Conservation (phyloP, 2,888 invertebrate genomes). For the Pimpla rufipes region DNA sequence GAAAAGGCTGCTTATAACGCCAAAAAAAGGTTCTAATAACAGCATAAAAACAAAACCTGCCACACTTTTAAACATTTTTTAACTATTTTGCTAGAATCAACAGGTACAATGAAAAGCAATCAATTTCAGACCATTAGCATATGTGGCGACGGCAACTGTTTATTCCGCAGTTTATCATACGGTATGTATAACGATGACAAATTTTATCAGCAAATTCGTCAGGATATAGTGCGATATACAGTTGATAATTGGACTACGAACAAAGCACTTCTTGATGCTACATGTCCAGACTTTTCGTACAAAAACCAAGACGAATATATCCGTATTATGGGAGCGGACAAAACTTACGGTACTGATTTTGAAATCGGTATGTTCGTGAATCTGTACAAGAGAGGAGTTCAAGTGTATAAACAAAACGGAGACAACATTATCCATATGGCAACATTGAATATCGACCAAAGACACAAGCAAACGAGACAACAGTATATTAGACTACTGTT, state of each 20-base stretch:
- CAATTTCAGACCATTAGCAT: conserved; percentile 12
- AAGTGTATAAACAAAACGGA: background rate
- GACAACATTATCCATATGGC: background rate
- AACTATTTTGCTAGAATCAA: too few species aligned
- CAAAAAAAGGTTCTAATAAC: too few species aligned
- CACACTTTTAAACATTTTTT: too few species aligned
- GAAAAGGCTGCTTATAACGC: too few species aligned
- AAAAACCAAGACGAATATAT: conserved; percentile 5
- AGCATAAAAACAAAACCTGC: too few species aligned
- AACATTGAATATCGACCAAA: background rate
- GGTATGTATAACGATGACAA: conserved; percentile 26
- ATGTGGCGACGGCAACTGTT: conserved; percentile 43
- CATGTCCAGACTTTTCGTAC: background rate
- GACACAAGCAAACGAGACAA: background rate
- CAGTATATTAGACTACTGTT: conserved; percentile 14
- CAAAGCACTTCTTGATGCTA: conserved; percentile 18
- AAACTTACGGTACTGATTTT: conserved; percentile 29
- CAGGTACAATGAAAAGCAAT: background rate
- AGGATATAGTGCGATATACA: conserved; percentile 15
- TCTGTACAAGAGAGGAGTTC: conserved; percentile 13
- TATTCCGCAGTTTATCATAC: conserved; percentile 41
- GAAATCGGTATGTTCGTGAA: conserved; percentile 38
- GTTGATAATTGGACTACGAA: conserved; percentile 10
- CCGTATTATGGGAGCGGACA: conserved; percentile 7
- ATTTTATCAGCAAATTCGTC: conserved; percentile 9